Evolutionary conservation across 2,113 vertebrate genomes (phyloP), one percentile per base, ranked within the genome.

Genomic region (Pimephales promelas): DNA sequence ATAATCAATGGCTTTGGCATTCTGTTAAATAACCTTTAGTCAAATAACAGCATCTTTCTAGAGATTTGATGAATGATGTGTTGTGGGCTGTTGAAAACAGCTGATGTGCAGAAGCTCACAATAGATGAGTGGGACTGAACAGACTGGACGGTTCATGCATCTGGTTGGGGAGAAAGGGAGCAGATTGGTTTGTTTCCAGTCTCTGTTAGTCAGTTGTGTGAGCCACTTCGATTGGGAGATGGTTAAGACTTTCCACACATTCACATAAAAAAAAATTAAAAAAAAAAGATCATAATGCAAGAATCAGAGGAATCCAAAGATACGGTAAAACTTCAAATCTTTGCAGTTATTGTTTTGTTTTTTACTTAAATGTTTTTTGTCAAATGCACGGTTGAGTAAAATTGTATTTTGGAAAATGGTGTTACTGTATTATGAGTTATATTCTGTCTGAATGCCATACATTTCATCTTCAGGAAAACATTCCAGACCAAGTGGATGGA

Each of bases 401-500:
- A 4, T 0, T 40, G 18, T 36, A 34, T 66, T 49, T 49, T 73
- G 22, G n/a, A 6, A 24, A 40, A 3, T 13, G 66, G 47, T 79
- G 54, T 66, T 54, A 64, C 16, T 1, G 36, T 73, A 66, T n/a
- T 40, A 34, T 13, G 20, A 43, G 66, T 43, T 43, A 71, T 71
- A 24, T 71, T 43, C 10, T 24, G 5, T 71, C 34, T 3, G 9
- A 70, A 70, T 43, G 34, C 5, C 66, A 40, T 70, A 10, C 6
- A 71, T 11, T 87, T 70, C 76, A n/a, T 81, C 10, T 88, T 45
- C 91, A 97, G 96, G 94, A 94, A 49, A 75, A 83, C 14, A 73
- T 87, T 84, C 91, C 76, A 88, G 95, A 96, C 88, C 94, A 97
- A 86, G 89, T 92, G 40, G 96, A 97, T 89, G 95, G 94, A 82